Evolutionary conservation across 2,113 vertebrate genomes (phyloP), one percentile per base, ranked within the genome.

Genomic region (Columbina picui): DNA sequence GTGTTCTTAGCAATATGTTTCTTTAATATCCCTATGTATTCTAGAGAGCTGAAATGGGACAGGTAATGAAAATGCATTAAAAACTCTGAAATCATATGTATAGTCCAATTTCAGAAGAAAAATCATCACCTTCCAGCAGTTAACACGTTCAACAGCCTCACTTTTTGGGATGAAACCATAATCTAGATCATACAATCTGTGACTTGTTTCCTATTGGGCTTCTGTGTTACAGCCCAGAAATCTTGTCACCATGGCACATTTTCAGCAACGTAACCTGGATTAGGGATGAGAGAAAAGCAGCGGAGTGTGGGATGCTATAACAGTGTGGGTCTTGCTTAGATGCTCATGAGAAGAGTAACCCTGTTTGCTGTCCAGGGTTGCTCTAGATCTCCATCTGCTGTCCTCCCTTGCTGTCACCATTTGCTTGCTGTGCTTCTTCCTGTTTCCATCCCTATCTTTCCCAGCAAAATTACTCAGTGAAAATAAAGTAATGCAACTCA

Each of bases 131-230:
- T 43, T 75, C 7, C 6, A 19, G 34, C 57, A 12, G 25, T 55
- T 71, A 65, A 45, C 14, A 43, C 7, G 6, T 38, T 89, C 25
- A 34, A 2, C 23, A 7, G 2, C 17, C 15, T 63, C 43, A 64
- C 5, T 67, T 1, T 1, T 26, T 60, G 43, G 38, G 16, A 29
- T n/a, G 52, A 73, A 79, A 52, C 6, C 4, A 7, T 47, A 52
- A 64, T 0, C 10, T 52, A 53, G 16, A 43, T 36, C 4, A 12
- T 38, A 36, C 57, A 0, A 74, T 47, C n/a, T 41, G 13, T 57
- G 16, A 34, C 29, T 60, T 82, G 25, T 10, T 78, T 84, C 21
- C 20, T 57, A 3, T 65, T 75, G 16, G 18, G 3, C 5, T 71
- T 67, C 41, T 84, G 49, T 81, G 41, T 7, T 61, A 17, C 30